Conservation (phyloP, 2,888 invertebrate genomes). For the Drosophila conformis region DNA sequence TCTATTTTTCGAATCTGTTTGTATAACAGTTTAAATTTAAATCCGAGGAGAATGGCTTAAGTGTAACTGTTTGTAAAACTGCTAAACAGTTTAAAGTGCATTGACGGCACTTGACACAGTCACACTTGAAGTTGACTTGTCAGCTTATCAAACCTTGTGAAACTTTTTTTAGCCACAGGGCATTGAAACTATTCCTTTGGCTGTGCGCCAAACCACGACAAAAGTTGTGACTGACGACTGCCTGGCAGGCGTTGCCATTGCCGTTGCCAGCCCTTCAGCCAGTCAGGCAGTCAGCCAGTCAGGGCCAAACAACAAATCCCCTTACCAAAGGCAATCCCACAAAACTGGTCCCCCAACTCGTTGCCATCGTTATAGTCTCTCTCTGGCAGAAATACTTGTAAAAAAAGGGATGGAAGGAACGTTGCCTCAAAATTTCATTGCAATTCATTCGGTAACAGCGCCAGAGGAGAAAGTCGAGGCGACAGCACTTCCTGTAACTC, state of each 20-base stretch:
- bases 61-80: not conserved
- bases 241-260: conserved; percentile 67
- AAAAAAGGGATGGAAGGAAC: conserved; percentile 25
- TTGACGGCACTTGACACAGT: not conserved
- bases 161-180: conserved; percentile 23
- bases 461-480: conserved; percentile 56
- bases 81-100: not conserved
- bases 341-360: conserved; percentile 42
- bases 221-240: conserved; percentile 79
- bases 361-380: conserved; percentile 61
- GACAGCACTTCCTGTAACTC: conserved; percentile 63
- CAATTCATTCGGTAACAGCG: conserved; percentile 73
- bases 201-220: conserved; percentile 75
- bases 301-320: conserved; percentile 38
- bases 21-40: not conserved
- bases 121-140: conserved; percentile 5
- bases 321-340: conserved; percentile 29
- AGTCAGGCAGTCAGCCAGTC: conserved; percentile 28
- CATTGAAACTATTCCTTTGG: conserved; percentile 63
- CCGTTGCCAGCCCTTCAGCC: conserved; percentile 30
- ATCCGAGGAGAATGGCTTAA: not conserved
- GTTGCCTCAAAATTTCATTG: conserved; percentile 78
- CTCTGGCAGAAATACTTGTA: conserved; percentile 33
- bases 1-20: not conserved
- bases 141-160: conserved; percentile 27